Base-by-base conservation (phyloP, 2,113 vertebrate species). In the Coptodon bakossiorum region DNA sequence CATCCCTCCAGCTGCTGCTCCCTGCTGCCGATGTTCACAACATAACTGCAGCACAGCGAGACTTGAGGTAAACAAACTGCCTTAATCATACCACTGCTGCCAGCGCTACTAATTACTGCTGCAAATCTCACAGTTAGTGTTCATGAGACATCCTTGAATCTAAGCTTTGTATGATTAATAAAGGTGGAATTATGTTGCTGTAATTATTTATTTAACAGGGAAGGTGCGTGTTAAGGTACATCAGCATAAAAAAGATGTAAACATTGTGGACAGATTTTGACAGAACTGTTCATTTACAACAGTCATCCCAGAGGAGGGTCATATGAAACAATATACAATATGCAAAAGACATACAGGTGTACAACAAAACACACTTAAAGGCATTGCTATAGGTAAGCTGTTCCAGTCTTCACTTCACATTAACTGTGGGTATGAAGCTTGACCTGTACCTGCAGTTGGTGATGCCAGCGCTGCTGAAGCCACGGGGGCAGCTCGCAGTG, bases 391-490 rank as follows among this genome's bases (percentile, higher is more conserved):
- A 31, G 2, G 43, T 19, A 45, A 31, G 43, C 16, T 76, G 16
- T 76, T 48, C 24, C 16, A 50, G 14, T 19, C 13, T 48, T 76
- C 27, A 12, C 71, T 78, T 78, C 71, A 31, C 5, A 9, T 48
- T 19, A n/a, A n/a, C 71, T 78, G 16, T 50, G 10, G 73, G 16
- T 54, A 9, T 80, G 78, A 54, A 36, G 5, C 10, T 50, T 52
- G 4, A 31, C 73, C 3, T n/a, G 2, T 90, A 98, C 98, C 96
- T 97, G 97, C 98, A 98, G 91, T 89, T 95, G 88, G 83, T 91
- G 16, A 90, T 85, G 1, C 93, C 93, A 2, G 29, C 9, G 6
- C 54, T 84, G 10, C 83, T 76, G 94, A 96, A 97, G 79, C 96
- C 95, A 0, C 3, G 85, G 3, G 97, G 97, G 80, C 98, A 99